These are phyloP conservation scores for Pseudomyrmex gracilis DNA, from an alignment of 1,140 invertebrate species.

Conservation along the genomic window DNA sequence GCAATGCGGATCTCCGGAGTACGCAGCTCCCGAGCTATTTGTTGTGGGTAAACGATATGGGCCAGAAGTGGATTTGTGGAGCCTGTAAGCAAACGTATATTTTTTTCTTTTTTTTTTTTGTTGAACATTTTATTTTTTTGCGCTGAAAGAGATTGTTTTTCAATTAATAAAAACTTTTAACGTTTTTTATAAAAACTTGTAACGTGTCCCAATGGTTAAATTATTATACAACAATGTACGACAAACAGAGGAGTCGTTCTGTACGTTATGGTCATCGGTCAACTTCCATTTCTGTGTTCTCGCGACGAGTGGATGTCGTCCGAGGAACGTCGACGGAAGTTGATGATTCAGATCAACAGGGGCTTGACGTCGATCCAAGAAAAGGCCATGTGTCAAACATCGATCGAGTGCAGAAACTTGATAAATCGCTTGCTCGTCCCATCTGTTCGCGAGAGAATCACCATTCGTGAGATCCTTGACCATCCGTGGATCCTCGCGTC, in stretches of 20 bases:
- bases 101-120: too few species aligned
- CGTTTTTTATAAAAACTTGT: background rate
- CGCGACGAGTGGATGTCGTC: slow-evolving; percentile 83
- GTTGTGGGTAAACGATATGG: slow-evolving; percentile 88
- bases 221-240: background rate
- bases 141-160: too few species aligned
- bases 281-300: slow-evolving; percentile 87
- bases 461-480: slow-evolving; percentile 82
- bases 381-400: slow-evolving; percentile 69
- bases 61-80: slow-evolving; percentile 92
- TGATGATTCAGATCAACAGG: slow-evolving; percentile 88
- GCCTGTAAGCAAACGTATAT: slow-evolving; percentile 87
- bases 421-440: slow-evolving; percentile 83
- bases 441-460: slow-evolving; percentile 82
- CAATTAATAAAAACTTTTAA: background rate
- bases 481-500: slow-evolving; percentile 83
- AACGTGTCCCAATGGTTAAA: background rate
- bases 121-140: too few species aligned
- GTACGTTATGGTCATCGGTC: slow-evolving; percentile 89
- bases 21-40: slow-evolving; percentile 91
- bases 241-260: slow-evolving; percentile 88
- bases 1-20: slow-evolving; percentile 91
- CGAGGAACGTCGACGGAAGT: slow-evolving; percentile 86
- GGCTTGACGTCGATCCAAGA: slow-evolving; percentile 86
- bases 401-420: slow-evolving; percentile 80